These are phyloP conservation scores for Otolemur crassicaudatus DNA, from an alignment of 2,797 vertebrate species.

Conservation along the genomic window DNA sequence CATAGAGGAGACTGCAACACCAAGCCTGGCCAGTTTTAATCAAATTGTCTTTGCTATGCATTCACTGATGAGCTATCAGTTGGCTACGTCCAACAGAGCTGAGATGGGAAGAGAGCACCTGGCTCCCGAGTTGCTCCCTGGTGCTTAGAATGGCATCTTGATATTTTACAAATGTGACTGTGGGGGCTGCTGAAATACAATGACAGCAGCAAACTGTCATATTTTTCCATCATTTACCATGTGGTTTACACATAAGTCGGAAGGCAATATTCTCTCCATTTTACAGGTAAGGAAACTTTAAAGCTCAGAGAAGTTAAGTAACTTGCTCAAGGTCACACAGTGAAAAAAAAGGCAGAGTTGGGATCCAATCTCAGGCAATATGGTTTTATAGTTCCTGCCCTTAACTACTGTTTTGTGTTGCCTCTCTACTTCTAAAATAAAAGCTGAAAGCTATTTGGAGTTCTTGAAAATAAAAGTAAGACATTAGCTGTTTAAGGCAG, in stretches of 20 bases:
- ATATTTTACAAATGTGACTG: not conserved
- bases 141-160: not conserved
- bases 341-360: not conserved
- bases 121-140: not conserved
- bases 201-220: not conserved
- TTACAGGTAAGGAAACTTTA: not conserved
- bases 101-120: not conserved
- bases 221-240: not conserved
- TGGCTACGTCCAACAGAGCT: not conserved
- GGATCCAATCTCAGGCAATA: not conserved
- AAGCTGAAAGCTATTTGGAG: not conserved
- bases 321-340: not conserved
- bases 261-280: not conserved
- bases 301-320: constrained; percentile 14
- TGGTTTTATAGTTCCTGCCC: not conserved
- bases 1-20: too few relatives aligned
- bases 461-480: not conserved
- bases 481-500: not conserved
- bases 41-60: not conserved
- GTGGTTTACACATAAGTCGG: not conserved
- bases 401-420: not conserved
- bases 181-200: not conserved
- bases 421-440: not conserved
- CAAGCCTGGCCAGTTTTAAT: not conserved
- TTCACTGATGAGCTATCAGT: not conserved